Evolutionary conservation across 2,888 invertebrate genomes (phyloP).

Genomic region (Ophion slaviceki): DNA sequence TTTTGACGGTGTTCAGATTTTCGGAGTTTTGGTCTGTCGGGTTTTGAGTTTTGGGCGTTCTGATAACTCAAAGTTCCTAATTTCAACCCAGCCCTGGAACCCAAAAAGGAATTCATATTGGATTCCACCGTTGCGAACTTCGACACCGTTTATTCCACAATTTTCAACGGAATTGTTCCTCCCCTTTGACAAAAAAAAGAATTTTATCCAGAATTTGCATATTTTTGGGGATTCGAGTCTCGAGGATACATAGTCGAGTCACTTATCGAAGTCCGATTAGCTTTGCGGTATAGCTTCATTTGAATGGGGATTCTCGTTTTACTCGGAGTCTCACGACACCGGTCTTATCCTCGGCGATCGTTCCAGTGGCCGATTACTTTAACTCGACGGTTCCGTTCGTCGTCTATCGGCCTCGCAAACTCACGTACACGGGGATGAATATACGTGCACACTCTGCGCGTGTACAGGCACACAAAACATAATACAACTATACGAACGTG

Average conservation of each 20-base stretch:
- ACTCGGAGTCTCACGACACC: conserved; percentile 42
- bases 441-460: neutral
- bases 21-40: too few species aligned
- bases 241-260: neutral
- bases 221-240: neutral
- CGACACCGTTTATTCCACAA: too few species aligned
- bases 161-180: too few species aligned
- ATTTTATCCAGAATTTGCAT: neutral
- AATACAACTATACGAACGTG: neutral
- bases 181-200: too few species aligned
- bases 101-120: neutral
- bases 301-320: conserved; percentile 34
- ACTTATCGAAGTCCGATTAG: conserved; percentile 8
- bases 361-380: conserved; percentile 65
- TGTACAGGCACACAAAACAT: neutral
- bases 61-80: too few species aligned
- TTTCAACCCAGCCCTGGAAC: too few species aligned
- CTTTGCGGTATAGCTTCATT: conserved; percentile 7
- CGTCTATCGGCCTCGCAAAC: conserved; percentile 55
- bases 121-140: too few species aligned
- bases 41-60: too few species aligned
- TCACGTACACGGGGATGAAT: conserved; percentile 7
- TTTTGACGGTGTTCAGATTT: too few species aligned
- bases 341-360: conserved; percentile 59
- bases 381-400: conserved; percentile 65